Base-by-base conservation (phyloP, 2,888 invertebrate species). In the Noctua pronuba region DNA sequence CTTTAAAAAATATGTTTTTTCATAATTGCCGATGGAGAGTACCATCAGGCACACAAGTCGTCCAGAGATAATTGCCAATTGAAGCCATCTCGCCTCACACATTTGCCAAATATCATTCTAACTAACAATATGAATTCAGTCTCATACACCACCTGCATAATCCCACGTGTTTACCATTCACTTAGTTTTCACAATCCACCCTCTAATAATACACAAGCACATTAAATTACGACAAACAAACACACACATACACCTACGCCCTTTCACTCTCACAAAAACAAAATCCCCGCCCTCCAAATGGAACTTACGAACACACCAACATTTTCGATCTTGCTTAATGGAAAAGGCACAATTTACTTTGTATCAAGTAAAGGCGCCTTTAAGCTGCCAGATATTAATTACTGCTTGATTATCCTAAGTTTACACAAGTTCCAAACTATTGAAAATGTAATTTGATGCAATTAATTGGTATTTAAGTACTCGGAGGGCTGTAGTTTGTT, bases 321-420 rank as follows among this genome's bases (percentile, higher is more conserved):
- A 49, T 28, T 35, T 44, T 41, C 62, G 16, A 35, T 31, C 68
- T 1, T 58, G 18, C 31, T 31, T 82, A 82, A 80, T 83, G 74
- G 70, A 73, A 71, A 76, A 83, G 55, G 58, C 44, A 70, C 74
- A 69, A 77, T 80, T 75, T 78, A 79, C 72, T 76, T 69, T 46
- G 73, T 77, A 79, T 75, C 49, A 77, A 82, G 75, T 77, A 49
- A 41, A 77, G 60, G 80, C 79, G 75, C 74, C 58, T 71, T 31
- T 78, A 84, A 84, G 72, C 81, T 67, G 49, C 72, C 68, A 84
- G 82, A 86, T 87, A 88, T 88, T 88, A 88, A 88, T 88, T 84
- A 83, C 77, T 44, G 38, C 81, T 88, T 82, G 75, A 87, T 88
- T 87, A 88, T 84, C 71, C 79, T 38, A 46, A 84, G 75, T 65